A percentile compares a stretch with the other conserved stretches of the same genome.
Evolutionary conservation across 2,888 invertebrate genomes (phyloP).

Genomic region (Parthenolecanium corni): DNA sequence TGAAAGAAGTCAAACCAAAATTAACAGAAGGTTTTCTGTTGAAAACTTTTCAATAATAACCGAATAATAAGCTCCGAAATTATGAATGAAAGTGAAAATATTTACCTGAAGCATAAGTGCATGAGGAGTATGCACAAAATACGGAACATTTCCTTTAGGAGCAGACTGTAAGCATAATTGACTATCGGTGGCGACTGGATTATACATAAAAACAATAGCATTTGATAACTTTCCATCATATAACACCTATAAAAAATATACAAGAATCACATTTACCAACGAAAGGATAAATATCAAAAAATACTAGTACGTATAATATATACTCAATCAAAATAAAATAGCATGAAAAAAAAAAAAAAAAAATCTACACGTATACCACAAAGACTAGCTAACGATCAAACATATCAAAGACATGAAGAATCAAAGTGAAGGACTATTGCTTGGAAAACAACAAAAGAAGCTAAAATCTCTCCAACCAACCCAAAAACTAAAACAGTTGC

Average conservation of each 20-base stretch:
- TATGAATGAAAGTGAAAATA: conserved; percentile 18
- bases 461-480: too few species aligned
- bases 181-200: conserved; percentile 98
- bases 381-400: too few species aligned
- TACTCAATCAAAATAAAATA: neutral
- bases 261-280: too few species aligned
- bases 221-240: conserved; percentile 96
- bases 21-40: too few species aligned
- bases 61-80: too few species aligned
- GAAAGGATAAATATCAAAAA: conserved; percentile 31
- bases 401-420: too few species aligned
- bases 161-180: conserved; percentile 97
- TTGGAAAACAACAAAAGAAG: too few species aligned
- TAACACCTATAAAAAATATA: conserved; percentile 56
- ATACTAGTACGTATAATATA: neutral
- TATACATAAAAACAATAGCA: conserved; percentile 98
- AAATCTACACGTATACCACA: too few species aligned
- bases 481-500: too few species aligned
- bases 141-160: conserved; percentile 92
- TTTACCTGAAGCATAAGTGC: conserved; percentile 94
- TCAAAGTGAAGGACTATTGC: too few species aligned
- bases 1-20: too few species aligned
- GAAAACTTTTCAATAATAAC: too few species aligned
- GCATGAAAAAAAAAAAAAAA: neutral
- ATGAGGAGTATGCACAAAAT: conserved; percentile 98